Conservation (phyloP, 2,797 vertebrate genomes). For the Danio choprae region DNA sequence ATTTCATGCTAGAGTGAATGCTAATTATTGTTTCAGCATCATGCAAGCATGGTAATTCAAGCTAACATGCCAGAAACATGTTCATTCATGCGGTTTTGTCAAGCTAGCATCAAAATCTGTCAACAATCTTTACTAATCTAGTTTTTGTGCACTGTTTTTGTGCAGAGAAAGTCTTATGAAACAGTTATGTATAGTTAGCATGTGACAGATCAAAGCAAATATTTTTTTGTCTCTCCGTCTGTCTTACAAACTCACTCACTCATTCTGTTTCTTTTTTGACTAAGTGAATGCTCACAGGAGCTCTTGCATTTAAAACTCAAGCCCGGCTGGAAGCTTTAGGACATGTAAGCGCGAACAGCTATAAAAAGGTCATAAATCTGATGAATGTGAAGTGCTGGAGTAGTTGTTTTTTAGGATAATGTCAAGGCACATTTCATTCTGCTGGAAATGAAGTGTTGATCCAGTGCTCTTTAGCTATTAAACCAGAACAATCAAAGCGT, state of each 20-base stretch:
- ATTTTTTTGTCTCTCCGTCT: constrained; percentile 4
- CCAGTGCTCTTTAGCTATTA: constrained; percentile 33
- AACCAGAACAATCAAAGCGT: constrained; percentile 47
- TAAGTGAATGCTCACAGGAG: constrained; percentile 12
- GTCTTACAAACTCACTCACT: constrained; percentile 6
- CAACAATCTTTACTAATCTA: too few relatives aligned
- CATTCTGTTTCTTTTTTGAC: constrained; percentile 21
- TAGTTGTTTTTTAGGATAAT: constrained; percentile 25
- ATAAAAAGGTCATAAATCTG: constrained; percentile 41
- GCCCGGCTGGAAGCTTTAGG: constrained; percentile 4
- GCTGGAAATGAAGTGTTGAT: constrained; percentile 38
- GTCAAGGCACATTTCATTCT: constrained; percentile 36
- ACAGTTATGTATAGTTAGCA: constrained; percentile 17
- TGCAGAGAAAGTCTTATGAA: neutral
- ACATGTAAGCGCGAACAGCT: constrained; percentile 5
- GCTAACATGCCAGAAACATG: too few relatives aligned
- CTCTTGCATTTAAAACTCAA: constrained; percentile 19
- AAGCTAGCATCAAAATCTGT: too few relatives aligned
- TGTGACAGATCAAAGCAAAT: constrained; percentile 10
- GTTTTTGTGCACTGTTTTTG: neutral
- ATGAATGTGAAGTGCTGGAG: neutral
- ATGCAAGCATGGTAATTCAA: too few relatives aligned
- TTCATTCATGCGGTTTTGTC: too few relatives aligned
- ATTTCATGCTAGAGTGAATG: too few relatives aligned
- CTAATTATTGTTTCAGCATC: too few relatives aligned